These are phyloP conservation scores for Karalla daura DNA, from an alignment of 2,797 vertebrate genomes.

Conservation along the genomic window DNA sequence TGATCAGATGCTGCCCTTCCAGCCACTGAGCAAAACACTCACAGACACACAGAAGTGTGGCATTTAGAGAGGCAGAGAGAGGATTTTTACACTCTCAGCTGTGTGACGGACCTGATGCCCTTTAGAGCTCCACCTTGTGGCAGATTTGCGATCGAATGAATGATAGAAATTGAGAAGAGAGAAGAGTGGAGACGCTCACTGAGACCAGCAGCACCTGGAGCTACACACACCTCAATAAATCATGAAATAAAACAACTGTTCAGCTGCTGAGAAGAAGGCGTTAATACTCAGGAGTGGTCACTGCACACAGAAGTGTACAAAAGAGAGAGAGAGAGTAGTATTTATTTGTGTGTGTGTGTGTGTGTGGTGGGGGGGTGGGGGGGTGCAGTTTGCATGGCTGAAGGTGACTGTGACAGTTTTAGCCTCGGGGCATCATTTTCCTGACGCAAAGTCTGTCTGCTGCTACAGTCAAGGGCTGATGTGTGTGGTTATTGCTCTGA, in stretches of 20 bases:
- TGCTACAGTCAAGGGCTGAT: constrained; percentile 53
- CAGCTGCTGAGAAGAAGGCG: neutral
- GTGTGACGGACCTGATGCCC: neutral
- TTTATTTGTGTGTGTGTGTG: constrained; percentile 9
- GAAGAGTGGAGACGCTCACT: neutral
- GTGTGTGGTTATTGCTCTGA: constrained; percentile 36
- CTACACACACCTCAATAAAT: neutral
- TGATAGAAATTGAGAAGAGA: neutral
- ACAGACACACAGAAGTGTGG: neutral
- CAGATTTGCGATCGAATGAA: neutral
- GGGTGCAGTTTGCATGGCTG: constrained; percentile 55
- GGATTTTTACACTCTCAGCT: neutral
- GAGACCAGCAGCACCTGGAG: constrained; percentile 10
- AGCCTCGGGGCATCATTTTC: constrained; percentile 62
- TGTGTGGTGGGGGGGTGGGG: neutral
- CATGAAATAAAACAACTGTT: constrained; percentile 12
- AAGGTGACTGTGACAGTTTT: constrained; percentile 72
- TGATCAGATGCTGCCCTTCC: no score
- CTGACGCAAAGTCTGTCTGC: constrained; percentile 56
- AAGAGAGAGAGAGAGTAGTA: neutral
- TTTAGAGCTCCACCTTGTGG: constrained; percentile 22
- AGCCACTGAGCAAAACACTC: neutral
- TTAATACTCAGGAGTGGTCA: constrained; percentile 9
- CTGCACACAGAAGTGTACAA: neutral
- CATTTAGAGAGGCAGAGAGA: no score